Conservation (phyloP, 2,113 vertebrate genomes). For the Arvicanthis niloticus region DNA sequence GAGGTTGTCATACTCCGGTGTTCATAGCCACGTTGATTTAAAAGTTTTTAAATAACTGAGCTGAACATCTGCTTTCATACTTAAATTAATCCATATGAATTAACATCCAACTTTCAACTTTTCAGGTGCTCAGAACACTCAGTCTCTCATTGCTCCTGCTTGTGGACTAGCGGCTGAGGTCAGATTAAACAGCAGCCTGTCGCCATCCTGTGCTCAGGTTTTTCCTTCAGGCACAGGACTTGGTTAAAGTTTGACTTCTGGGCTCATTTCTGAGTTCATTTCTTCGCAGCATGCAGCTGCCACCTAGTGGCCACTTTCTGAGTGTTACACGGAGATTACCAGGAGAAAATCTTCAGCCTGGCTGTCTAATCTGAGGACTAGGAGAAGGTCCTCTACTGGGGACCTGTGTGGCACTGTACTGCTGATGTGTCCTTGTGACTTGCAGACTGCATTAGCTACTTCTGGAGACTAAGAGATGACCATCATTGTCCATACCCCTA, state of each 20-base stretch:
- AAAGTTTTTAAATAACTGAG: not conserved
- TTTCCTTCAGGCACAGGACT: not conserved
- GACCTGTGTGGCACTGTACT: not conserved
- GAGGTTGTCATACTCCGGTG: not conserved
- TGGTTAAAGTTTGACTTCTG: not conserved
- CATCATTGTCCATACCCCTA: not conserved
- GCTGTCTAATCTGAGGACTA: not conserved
- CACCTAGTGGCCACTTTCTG: constrained; percentile 76
- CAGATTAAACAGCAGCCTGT: not conserved
- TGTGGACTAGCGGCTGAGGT: not conserved
- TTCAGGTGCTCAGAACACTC: not conserved
- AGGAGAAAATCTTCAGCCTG: not conserved
- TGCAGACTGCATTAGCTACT: not conserved
- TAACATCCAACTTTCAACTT: not conserved
- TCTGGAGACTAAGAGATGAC: not conserved
- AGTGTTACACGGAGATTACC: not conserved
- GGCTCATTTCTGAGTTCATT: not conserved
- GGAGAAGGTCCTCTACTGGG: not conserved
- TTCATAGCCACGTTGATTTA: not conserved
- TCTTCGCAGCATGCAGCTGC: not conserved
- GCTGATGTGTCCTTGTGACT: not conserved
- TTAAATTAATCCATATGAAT: not conserved
- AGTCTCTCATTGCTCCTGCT: not conserved
- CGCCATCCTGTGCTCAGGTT: not conserved
- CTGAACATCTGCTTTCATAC: not conserved